Base-by-base conservation (phyloP, 2,797 vertebrate species). In the Brachymystax lenok region DNA sequence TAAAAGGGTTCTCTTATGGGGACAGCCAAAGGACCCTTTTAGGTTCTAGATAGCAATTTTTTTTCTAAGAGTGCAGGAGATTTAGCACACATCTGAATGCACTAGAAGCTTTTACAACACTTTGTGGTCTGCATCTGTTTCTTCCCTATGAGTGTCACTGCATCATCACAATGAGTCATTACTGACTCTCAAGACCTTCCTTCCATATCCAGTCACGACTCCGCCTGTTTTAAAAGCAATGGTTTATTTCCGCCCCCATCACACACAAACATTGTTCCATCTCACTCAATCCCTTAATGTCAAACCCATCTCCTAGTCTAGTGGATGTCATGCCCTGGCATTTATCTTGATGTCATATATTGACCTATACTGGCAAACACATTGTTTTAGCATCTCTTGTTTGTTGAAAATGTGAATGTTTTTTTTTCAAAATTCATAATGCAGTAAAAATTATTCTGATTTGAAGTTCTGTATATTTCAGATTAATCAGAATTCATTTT, bases 201-300 rank as follows among this genome's bases (percentile, higher is more conserved):
- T 19, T 46, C 40, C 10, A 46, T 12, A 3, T 69, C 30, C 8
- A 67, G 1, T 69, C 73, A 79, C 69, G 52, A 64, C 73, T 67
- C 28, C 5, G 77, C 19, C 35, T 71, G 17, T 24, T 71, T 4
- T 16, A 50, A 75, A 21, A 8, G 52, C 28, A 28, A 50, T 69
- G 61, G 3, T 56, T 10, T 73, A 13, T n/a, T 64, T 70, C 63
- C 70, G 35, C 69, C 27, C 27, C 71, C 12, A 5, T 74, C 17
- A 70, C 16, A 71, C 13, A 74, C 61, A 59, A 3, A 8, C 51
- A 51, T 12, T 54, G 3, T 54, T 30, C 35, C 7, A 14, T 56
- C 16, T 71, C 54, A 69, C 33, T 27, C 70, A 70, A 59, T 59
- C 56, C 1, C 56, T 59, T 19, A 21, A 59, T 21, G 35, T 50